Conservation (phyloP, 1,140 invertebrate species). For the Lordiphosa clarofinis region DNA sequence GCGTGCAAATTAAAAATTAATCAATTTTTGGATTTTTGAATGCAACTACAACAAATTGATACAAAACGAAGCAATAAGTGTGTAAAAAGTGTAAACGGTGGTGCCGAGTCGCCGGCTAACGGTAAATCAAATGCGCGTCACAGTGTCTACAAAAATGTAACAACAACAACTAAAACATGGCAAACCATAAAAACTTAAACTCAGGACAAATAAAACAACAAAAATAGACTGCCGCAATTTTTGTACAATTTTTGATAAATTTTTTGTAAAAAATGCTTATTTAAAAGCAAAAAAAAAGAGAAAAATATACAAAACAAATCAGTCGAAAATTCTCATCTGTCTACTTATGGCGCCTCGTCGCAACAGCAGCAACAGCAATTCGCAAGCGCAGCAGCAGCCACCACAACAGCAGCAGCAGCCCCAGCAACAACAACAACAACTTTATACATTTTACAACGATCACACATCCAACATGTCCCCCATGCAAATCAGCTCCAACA, state of each 20-base stretch:
- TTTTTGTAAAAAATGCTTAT: slow-evolving; percentile 27
- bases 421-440: slow-evolving; percentile 27
- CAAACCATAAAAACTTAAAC: slow-evolving; percentile 9
- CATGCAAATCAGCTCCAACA: slow-evolving; percentile 50
- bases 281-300: slow-evolving; percentile 25
- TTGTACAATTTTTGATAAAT: slow-evolving; percentile 24
- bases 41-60: neutral
- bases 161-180: slow-evolving; percentile 7
- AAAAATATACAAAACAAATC: no score
- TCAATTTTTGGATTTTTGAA: no score
- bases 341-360: slow-evolving; percentile 71
- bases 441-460: slow-evolving; percentile 1
- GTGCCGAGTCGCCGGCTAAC: no score
- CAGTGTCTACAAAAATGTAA: slow-evolving; percentile 28
- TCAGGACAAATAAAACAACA: slow-evolving; percentile 42
- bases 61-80: slow-evolving; percentile 23
- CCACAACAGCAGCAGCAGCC: slow-evolving; percentile 33
- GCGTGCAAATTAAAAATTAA: no score
- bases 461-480: slow-evolving; percentile 47
- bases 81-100: slow-evolving; percentile 19
- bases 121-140: no score
- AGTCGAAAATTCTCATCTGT: no score
- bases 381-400: slow-evolving; percentile 48
- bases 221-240: slow-evolving; percentile 24
- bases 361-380: slow-evolving; percentile 41